These are phyloP conservation scores for Cyphomyrus plagiostoma DNA, from an alignment of 2,113 vertebrate genomes.

Conservation along the genomic window DNA sequence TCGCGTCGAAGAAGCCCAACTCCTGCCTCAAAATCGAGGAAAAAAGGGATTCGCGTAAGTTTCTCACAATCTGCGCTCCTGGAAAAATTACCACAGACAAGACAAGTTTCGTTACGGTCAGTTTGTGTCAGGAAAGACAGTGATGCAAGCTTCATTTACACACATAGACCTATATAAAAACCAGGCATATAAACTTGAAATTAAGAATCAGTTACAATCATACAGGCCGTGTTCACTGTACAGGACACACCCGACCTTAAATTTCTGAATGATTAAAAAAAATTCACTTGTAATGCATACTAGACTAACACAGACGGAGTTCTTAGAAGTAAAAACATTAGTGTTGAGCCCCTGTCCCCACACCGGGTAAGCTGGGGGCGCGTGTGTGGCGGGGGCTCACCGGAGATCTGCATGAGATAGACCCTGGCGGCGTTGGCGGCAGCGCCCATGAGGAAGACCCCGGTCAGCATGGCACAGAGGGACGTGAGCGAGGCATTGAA, in stretches of 20 bases:
- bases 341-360: not conserved
- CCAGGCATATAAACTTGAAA: not conserved
- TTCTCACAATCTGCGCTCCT: conserved; percentile 88
- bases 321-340: not conserved
- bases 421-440: conserved; percentile 82
- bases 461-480: conserved; percentile 73
- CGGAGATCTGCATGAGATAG: conserved; percentile 93
- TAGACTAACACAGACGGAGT: not conserved
- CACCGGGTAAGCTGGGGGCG: not conserved
- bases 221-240: not conserved
- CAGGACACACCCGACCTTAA: not conserved
- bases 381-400: conserved; percentile 45
- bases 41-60: conserved; percentile 75
- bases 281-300: not conserved
- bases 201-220: not conserved
- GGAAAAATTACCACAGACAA: conserved; percentile 32
- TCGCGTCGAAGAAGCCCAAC: conserved; percentile 90
- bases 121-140: not conserved
- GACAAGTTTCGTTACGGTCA: not conserved
- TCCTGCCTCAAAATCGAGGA: conserved; percentile 89
- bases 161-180: not conserved
- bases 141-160: not conserved
- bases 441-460: conserved; percentile 82
- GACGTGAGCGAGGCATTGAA: conserved; percentile 64
- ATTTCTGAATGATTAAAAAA: not conserved